Base-by-base conservation (phyloP, 2,888 invertebrate species). In the Empis livida region DNA sequence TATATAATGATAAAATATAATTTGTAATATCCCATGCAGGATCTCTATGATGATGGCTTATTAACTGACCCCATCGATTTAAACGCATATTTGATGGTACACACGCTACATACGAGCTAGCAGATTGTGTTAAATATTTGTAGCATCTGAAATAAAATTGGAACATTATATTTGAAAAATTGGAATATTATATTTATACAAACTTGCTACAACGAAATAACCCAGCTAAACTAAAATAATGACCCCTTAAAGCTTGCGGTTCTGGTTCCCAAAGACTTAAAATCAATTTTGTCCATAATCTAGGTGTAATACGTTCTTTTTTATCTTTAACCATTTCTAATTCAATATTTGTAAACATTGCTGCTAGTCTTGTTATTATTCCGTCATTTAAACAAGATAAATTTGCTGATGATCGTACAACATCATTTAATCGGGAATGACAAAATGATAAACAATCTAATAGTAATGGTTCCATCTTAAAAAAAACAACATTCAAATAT, bases 281-380 rank as follows among this genome's bases (percentile, higher is more conserved):
- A 46, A 91, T 86, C 59, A 91, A 73, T 71, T 90, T 89, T 54
- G 85, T 84, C 73, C 83, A 92, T 17, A 92, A 69, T 1, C 86
- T 76, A 2, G 88, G 87, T 58, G 87, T 86, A 14, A 92, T 81
- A 63, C 92, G 88, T 67, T 94, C 94, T 59, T 87, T 88, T 55
- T 85, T 82, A 61, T 95, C 94, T 51, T 81, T 77, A 38, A 94
- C 76, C 35, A 76, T 73, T 70, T 95, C 94, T 47, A 93, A 73
- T 62, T 94, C 92, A 1, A 79, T 73, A 64, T 93, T 93, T 1
- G 85, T 85, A 66, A 93, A 93, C 76, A 90, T 81, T 16, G 88
- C 84, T 10, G 91, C 82, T 57, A 94, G 71, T 57, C 91, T 76
- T 8, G 77, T 79, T 10, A 83, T 70, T 13, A 82, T 70, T 10